Evolutionary conservation across 2,113 vertebrate genomes (phyloP), one percentile per base, ranked within the genome.

Genomic region (Amia ocellicauda): DNA sequence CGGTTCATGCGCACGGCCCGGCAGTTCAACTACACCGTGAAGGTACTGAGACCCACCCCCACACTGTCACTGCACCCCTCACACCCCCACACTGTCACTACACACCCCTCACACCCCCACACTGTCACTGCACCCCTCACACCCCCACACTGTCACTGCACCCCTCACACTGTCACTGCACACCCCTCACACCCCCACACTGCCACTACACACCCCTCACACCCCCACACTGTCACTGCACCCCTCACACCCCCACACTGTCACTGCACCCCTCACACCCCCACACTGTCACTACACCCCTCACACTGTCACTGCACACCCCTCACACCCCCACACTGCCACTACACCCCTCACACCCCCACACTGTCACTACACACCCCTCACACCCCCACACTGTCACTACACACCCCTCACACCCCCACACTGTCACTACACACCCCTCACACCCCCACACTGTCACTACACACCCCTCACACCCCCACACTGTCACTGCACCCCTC

Each of bases 11-110:
- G 81, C n/a, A 91, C 92, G 0, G 79, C 84, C 0, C 66, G 64
- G 31, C 84, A 92, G 66, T 94, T 94, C 72, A 95, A 93, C 82
- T 95, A 93, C 74, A 92, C 90, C 0, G 80, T 94, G 11, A 88
- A 87, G 89, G 93, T 92, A 66, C n/a, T 5, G 4, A 17, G 5
- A 1, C 22, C 22, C 10, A 7, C 3, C 53, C 20, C 16, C 11
- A 4, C 41, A 14, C n/a, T 20, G 14, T 10, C 31, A 1, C 1
- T 42, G n/a, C 3, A 27, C n/a, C n/a, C n/a, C n/a, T n/a, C 2
- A 55, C 19, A 13, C n/a, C 10, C 8, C 27, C 40, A 22, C 8
- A 7, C 10, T 16, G 5, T 24, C 24, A 1, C 11, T 13, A 27
- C 26, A 51, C 62, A 26, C 23, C 4, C 9, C 40, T 26, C 0